phyloP scores from a whole-genome alignment of 2,797 vertebrate genomes.

The Falco novaeseelandiae region DNA sequence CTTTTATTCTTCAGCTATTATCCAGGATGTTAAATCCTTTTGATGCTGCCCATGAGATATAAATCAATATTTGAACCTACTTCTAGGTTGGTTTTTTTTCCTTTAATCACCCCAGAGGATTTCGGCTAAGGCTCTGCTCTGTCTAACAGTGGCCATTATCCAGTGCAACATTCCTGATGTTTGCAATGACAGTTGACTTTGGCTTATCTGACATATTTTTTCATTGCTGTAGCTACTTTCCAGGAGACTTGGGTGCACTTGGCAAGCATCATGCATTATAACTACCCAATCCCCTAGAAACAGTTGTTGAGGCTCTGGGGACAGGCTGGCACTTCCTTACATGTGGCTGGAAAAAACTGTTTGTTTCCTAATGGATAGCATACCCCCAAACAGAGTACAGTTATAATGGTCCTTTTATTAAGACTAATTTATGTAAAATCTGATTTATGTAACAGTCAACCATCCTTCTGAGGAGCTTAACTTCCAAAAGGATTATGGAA shows the following conservation, averaged over 20 bases:
- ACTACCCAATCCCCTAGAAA: background rate
- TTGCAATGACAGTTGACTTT: background rate
- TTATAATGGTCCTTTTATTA: slow-evolving; percentile 16
- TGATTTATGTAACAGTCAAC: slow-evolving; percentile 4
- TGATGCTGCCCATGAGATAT: background rate
- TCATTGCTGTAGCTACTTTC: slow-evolving; percentile 17
- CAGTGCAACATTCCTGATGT: background rate
- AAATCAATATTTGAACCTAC: background rate
- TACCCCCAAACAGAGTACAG: background rate
- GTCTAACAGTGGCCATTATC: background rate
- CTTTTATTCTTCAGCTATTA: background rate
- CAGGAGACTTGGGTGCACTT: background rate
- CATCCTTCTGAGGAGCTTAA: slow-evolving; percentile 18
- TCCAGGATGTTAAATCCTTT: background rate
- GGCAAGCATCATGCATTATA: background rate
- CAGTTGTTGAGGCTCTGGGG: background rate
- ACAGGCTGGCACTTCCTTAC: background rate
- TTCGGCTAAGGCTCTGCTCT: background rate
- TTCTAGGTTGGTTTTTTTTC: background rate
- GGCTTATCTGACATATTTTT: background rate
- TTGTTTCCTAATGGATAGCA: background rate
- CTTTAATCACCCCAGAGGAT: background rate
- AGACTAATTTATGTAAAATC: slow-evolving; percentile 38
- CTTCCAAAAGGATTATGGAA: background rate
- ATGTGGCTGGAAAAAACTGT: background rate